These are phyloP conservation scores for Agrochola macilenta DNA, from an alignment of 2,888 invertebrate species.

Conservation along the genomic window DNA sequence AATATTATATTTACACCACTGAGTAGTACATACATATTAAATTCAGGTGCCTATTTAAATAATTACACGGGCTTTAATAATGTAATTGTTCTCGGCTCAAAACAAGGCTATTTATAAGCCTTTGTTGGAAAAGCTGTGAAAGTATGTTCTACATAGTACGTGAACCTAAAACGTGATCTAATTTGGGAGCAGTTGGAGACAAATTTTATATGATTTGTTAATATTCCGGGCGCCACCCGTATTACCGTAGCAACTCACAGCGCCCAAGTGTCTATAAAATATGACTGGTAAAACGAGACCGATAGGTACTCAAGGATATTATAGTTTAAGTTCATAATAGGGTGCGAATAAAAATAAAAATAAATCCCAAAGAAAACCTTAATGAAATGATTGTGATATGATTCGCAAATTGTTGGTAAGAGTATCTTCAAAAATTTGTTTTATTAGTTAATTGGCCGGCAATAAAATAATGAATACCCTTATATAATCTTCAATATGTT, in stretches of 20 bases:
- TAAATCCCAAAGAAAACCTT: too few relatives aligned
- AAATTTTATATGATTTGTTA: constrained; percentile 55
- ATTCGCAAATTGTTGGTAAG: too few relatives aligned
- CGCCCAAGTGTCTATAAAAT: constrained; percentile 18
- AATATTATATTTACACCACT: constrained; percentile 30
- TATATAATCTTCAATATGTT: neutral
- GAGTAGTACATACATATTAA: constrained; percentile 35
- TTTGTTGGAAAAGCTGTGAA: constrained; percentile 42
- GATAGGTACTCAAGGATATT: neutral
- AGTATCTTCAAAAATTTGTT: too few relatives aligned
- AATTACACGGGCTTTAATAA: constrained; percentile 44
- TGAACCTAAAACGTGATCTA: constrained; percentile 57
- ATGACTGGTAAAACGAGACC: neutral
- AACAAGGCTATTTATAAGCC: constrained; percentile 47
- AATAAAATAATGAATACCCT: neutral
- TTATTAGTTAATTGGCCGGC: neutral
- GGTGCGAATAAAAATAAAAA: too few relatives aligned
- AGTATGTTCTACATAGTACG: constrained; percentile 48
- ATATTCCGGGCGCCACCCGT: constrained; percentile 16
- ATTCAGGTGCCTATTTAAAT: constrained; percentile 50
- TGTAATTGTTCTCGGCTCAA: constrained; percentile 50
- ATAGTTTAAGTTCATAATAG: neutral
- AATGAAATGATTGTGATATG: too few relatives aligned
- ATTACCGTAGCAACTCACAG: constrained; percentile 5
- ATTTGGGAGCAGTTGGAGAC: constrained; percentile 50